phyloP scores from a whole-genome alignment of 2,113 vertebrate genomes.

The Synchiropus splendidus region DNA sequence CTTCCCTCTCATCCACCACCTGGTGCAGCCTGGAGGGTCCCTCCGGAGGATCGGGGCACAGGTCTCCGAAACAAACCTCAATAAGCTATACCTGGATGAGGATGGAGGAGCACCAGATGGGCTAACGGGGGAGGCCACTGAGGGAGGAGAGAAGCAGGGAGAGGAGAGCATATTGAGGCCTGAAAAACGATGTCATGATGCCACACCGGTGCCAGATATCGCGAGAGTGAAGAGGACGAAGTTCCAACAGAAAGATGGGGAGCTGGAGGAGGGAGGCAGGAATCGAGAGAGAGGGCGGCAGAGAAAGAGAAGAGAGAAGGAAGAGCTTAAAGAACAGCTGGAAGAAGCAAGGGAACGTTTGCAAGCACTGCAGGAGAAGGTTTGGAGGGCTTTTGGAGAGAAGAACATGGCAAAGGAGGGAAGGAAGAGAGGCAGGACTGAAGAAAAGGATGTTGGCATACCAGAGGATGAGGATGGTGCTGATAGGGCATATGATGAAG shows the following conservation, averaged over 20 bases:
- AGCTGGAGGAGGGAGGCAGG: conserved; percentile 28
- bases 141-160: conserved; percentile 23
- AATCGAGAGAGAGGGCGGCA: conserved; percentile 37
- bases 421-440: conserved; percentile 23
- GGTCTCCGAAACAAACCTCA: conserved; percentile 1
- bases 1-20: conserved; percentile 62
- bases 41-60: conserved; percentile 43
- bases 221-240: conserved; percentile 59
- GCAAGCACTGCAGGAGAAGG: conserved; percentile 65
- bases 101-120: conserved; percentile 24
- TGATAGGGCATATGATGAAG: conserved; percentile 31
- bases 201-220: conserved; percentile 47
- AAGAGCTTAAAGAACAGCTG: conserved; percentile 68
- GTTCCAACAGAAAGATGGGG: conserved; percentile 37
- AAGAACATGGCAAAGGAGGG: conserved; percentile 42
- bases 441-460: conserved; percentile 41
- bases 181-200: conserved; percentile 34
- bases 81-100: conserved; percentile 13
- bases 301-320: conserved; percentile 55
- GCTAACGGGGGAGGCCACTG: conserved; percentile 18
- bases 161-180: conserved; percentile 23
- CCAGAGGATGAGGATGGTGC: conserved; percentile 37
- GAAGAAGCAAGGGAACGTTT: conserved; percentile 66
- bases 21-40: conserved; percentile 54
- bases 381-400: conserved; percentile 65